Percentiles rank a stretch among this genome's conserved stretches.
phyloP scores from a whole-genome alignment of 2,113 vertebrate species.

The Pelmatolapia mariae region DNA sequence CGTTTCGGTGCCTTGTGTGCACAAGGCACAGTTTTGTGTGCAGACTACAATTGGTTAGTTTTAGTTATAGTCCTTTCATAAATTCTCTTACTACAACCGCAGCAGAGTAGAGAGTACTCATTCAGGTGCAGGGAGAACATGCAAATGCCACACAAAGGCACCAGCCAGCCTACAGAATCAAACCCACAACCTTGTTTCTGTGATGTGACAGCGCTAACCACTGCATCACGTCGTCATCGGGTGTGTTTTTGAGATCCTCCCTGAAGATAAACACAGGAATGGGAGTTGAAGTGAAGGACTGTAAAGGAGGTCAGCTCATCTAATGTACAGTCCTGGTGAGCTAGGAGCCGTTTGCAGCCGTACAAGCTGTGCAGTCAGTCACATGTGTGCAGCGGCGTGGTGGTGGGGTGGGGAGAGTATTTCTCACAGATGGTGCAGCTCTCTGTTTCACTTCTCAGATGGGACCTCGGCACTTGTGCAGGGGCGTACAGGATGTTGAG shows the following conservation, averaged over 20 bases:
- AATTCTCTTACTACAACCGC: background rate
- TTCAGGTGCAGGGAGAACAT: background rate
- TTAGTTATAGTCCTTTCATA: background rate
- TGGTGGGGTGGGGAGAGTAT: background rate
- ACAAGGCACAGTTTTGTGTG: background rate
- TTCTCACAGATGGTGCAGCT: background rate
- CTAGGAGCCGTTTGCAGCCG: background rate
- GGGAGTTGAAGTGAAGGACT: background rate
- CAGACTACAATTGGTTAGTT: background rate
- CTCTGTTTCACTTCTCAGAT: conserved; percentile 13
- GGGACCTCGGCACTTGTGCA: background rate
- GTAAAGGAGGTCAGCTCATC: background rate
- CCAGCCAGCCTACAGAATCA: background rate
- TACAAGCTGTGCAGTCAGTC: background rate
- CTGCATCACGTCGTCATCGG: rapidly evolving
- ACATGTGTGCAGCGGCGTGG: background rate
- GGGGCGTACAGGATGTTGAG: conserved; percentile 49
- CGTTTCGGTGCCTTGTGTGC: background rate
- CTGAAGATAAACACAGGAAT: background rate
- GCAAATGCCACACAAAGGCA: background rate
- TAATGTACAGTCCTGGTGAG: background rate
- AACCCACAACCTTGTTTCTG: background rate
- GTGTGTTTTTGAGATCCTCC: background rate
- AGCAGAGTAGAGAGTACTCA: background rate
- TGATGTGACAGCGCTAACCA: rapidly evolving